phyloP scores from a whole-genome alignment of 2,113 vertebrate genomes.

The Odocoileus virginianus region DNA sequence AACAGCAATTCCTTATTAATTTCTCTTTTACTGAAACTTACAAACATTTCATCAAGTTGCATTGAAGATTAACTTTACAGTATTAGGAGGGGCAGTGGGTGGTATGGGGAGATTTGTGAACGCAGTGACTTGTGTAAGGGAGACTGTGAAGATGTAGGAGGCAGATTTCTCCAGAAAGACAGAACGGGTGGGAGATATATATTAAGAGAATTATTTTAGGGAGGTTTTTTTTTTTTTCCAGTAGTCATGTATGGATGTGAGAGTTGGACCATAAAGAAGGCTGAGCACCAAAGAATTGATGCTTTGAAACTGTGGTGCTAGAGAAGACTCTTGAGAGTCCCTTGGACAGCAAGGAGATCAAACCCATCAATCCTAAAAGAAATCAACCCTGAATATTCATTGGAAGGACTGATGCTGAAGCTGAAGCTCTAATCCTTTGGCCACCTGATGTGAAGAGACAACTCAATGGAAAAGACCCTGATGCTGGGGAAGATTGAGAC shows the following conservation, averaged over 20 bases:
- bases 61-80: neutral
- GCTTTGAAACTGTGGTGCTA: neutral
- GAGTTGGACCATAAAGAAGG: neutral
- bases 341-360: neutral
- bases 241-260: neutral
- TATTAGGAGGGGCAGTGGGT: neutral
- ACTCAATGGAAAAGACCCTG: neutral
- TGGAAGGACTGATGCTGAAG: neutral
- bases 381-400: neutral
- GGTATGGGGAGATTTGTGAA: neutral
- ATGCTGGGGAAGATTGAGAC: neutral
- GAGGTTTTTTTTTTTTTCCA: neutral
- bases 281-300: neutral
- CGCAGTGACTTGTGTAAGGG: neutral
- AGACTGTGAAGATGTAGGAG: neutral
- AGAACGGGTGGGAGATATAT: fast-evolving
- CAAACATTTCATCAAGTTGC: neutral
- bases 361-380: neutral
- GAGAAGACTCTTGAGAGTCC: neutral
- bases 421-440: neutral
- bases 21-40: neutral
- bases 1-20: neutral
- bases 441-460: neutral
- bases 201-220: neutral
- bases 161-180: neutral